Percentiles rank a stretch among this genome's conserved stretches.
Evolutionary conservation across 2,113 vertebrate species (phyloP).

Genomic region (Brienomyrus brachyistius): DNA sequence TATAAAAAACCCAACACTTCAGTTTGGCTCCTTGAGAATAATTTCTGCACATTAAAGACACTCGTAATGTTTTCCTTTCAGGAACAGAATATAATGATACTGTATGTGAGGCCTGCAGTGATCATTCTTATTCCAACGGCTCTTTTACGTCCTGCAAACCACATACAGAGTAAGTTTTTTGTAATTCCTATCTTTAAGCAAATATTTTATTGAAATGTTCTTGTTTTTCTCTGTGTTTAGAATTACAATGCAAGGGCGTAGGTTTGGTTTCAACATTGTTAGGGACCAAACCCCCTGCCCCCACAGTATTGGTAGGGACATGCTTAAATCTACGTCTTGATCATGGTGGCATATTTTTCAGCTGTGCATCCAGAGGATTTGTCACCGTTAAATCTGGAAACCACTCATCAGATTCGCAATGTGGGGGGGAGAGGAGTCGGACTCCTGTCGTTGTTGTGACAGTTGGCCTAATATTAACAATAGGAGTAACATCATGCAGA

Average conservation of each 20-base stretch:
- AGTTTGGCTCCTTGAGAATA: background rate
- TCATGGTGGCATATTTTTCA: background rate
- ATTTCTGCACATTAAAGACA: too few species aligned
- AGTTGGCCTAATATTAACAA: background rate
- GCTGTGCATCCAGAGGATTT: slow-evolving; percentile 6
- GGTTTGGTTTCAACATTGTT: too few species aligned
- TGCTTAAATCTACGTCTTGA: too few species aligned
- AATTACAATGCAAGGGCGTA: background rate
- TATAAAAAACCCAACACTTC: too few species aligned
- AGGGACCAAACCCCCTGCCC: too few species aligned
- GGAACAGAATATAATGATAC: slow-evolving; percentile 26
- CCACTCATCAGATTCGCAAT: background rate
- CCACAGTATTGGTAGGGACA: too few species aligned
- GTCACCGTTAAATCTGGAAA: background rate
- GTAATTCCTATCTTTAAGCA: background rate
- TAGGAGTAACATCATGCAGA: background rate
- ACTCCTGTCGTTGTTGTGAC: too few species aligned
- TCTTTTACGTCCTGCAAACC: slow-evolving; percentile 24
- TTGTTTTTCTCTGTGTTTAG: background rate
- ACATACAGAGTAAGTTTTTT: slow-evolving; percentile 26
- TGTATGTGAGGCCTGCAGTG: slow-evolving; percentile 20
- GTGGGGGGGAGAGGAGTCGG: background rate
- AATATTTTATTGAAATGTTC: background rate
- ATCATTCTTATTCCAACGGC: slow-evolving; percentile 30
- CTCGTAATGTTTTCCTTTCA: background rate